Percentiles rank a stretch among this genome's conserved stretches.
Evolutionary conservation across 2,113 vertebrate species (phyloP).

Genomic region (Myocastor coypus): DNA sequence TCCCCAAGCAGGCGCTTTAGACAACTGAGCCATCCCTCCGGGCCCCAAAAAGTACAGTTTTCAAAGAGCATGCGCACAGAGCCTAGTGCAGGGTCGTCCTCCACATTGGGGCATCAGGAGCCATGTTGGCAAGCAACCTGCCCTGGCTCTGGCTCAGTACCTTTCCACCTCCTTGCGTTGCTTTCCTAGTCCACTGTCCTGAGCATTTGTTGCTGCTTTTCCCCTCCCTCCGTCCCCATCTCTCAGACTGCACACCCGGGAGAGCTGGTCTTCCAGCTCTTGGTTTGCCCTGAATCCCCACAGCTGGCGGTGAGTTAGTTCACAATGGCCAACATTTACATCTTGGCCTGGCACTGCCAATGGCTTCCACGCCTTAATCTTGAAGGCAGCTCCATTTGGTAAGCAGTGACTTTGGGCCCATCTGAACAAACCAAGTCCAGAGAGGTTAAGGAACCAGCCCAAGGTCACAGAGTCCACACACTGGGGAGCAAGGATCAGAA

Average conservation of each 20-base stretch:
- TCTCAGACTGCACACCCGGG: not conserved
- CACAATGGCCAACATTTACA: not conserved
- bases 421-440: not conserved
- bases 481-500: not conserved
- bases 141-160: not conserved
- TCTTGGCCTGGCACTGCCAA: not conserved
- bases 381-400: not conserved
- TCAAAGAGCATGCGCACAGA: not conserved
- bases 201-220: not conserved
- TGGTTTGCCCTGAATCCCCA: not conserved
- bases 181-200: too few relatives aligned
- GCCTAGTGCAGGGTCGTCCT: rapidly evolving
- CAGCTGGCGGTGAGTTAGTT: not conserved
- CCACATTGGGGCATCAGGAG: not conserved
- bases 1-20: too few relatives aligned
- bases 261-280: not conserved
- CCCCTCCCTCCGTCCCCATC: not conserved
- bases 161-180: not conserved
- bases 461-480: not conserved
- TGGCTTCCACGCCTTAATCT: not conserved
- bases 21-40: too few relatives aligned
- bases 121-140: not conserved
- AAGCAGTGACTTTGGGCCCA: not conserved
- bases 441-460: not conserved
- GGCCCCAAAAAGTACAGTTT: too few relatives aligned